Conservation (phyloP, 1,140 invertebrate genomes). For the Steinernema feltiae region DNA sequence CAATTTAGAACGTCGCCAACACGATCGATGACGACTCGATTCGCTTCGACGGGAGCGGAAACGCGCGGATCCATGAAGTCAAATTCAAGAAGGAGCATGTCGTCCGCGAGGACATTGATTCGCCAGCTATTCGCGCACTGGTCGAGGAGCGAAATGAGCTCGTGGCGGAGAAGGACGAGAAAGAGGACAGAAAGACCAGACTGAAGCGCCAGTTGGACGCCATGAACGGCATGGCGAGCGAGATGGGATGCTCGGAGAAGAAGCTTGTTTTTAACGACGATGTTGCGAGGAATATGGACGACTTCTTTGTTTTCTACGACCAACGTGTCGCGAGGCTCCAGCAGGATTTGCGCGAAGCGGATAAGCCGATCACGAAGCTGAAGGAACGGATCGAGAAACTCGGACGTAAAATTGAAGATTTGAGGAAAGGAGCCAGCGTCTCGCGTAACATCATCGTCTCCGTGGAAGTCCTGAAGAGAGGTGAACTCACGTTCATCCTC, state of each 20-base stretch:
- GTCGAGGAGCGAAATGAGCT: neutral
- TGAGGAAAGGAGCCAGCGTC: neutral
- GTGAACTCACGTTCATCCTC: neutral
- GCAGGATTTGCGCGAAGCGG: neutral
- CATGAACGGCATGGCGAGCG: neutral
- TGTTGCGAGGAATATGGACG: neutral
- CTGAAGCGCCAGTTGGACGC: neutral
- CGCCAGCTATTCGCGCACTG: neutral
- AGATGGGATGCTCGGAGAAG: neutral
- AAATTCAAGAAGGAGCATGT: neutral
- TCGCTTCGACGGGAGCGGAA: conserved; percentile 58
- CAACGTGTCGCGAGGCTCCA: neutral
- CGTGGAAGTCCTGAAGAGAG: neutral
- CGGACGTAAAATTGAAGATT: neutral
- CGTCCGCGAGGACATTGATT: neutral
- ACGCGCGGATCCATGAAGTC: conserved; percentile 58
- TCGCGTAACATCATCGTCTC: neutral
- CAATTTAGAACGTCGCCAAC: neutral
- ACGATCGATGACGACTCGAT: conserved; percentile 37
- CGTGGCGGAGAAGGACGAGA: neutral
- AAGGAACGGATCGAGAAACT: neutral
- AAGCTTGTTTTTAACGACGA: neutral
- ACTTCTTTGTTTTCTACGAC: neutral
- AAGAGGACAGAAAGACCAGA: neutral
- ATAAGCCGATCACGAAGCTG: neutral